phyloP scores from a whole-genome alignment of 1,140 invertebrate species.

The Drosophila ogumai region DNA sequence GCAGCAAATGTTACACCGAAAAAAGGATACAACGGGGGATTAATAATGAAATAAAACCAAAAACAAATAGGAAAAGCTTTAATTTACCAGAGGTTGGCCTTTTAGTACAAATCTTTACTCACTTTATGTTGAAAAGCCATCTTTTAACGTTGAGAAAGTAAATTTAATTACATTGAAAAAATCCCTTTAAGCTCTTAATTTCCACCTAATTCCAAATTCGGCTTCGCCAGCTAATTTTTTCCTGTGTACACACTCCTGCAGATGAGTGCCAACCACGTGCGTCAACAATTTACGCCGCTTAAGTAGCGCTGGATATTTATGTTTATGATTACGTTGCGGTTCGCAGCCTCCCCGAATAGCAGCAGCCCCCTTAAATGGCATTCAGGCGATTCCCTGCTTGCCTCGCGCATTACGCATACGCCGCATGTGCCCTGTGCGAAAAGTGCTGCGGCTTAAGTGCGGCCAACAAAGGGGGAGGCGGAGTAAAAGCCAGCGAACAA shows the following conservation, averaged over 20 bases:
- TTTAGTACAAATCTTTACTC: background rate
- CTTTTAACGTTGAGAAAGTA: background rate
- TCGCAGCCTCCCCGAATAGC: slow-evolving; percentile 51
- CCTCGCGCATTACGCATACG: slow-evolving; percentile 36
- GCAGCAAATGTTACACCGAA: slow-evolving; percentile 55
- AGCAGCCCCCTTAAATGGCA: slow-evolving; percentile 16
- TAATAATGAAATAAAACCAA: background rate
- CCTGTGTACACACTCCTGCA: slow-evolving; percentile 11
- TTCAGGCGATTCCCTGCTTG: slow-evolving; percentile 4
- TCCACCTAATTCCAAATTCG: background rate
- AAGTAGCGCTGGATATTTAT: slow-evolving; percentile 75
- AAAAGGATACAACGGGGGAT: background rate
- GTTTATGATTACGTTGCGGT: slow-evolving; percentile 78
- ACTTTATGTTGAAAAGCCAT: background rate
- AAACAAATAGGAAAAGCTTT: background rate
- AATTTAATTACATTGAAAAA: background rate
- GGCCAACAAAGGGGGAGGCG: background rate
- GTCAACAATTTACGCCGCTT: slow-evolving; percentile 74
- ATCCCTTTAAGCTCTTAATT: background rate
- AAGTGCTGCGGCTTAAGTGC: slow-evolving; percentile 19
- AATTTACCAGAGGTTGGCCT: too few species aligned
- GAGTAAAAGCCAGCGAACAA: slow-evolving; percentile 10
- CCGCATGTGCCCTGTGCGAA: slow-evolving; percentile 24
- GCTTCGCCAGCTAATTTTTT: background rate
- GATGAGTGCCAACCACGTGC: slow-evolving; percentile 59